These are phyloP conservation scores for Lepidochrysops patricia DNA, from an alignment of 2,888 invertebrate species.

Conservation along the genomic window DNA sequence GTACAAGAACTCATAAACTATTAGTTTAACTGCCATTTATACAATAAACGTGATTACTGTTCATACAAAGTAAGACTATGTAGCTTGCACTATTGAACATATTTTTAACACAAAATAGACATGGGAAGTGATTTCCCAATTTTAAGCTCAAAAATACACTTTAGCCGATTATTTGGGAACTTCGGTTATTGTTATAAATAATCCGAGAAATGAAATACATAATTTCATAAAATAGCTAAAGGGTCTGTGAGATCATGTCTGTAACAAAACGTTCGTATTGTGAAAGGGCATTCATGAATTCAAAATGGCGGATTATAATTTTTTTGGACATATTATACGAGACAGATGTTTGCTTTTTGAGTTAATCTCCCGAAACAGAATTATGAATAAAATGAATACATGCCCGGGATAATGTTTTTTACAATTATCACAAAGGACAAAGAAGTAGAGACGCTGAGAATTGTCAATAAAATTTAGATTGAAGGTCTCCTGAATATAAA, in stretches of 20 bases:
- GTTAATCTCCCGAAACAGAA: constrained; percentile 20
- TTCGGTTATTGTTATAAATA: neutral
- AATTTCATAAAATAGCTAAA: constrained; percentile 10
- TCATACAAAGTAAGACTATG: neutral
- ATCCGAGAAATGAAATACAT: constrained; percentile 6
- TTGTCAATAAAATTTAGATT: constrained; percentile 3
- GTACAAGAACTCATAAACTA: constrained; percentile 20
- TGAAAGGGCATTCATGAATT: constrained; percentile 27
- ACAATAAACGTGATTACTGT: neutral
- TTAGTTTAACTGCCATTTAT: neutral
- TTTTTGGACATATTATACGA: constrained; percentile 27
- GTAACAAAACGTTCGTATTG: constrained; percentile 20
- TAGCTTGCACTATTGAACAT: too few species aligned
- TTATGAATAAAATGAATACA: constrained; percentile 16
- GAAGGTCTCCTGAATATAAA: neutral
- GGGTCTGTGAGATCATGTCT: neutral
- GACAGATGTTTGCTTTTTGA: constrained; percentile 31
- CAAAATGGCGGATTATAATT: constrained; percentile 28
- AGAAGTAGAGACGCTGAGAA: constrained; percentile 4
- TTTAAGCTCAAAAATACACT: neutral
- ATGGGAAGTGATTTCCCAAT: neutral
- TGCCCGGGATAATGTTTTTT: constrained; percentile 6
- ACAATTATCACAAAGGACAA: constrained; percentile 6
- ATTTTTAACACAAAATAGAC: too few species aligned
- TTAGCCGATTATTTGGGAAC: neutral